Evolutionary conservation across 2,113 vertebrate species (phyloP).

Genomic region (Taxidea taxus): DNA sequence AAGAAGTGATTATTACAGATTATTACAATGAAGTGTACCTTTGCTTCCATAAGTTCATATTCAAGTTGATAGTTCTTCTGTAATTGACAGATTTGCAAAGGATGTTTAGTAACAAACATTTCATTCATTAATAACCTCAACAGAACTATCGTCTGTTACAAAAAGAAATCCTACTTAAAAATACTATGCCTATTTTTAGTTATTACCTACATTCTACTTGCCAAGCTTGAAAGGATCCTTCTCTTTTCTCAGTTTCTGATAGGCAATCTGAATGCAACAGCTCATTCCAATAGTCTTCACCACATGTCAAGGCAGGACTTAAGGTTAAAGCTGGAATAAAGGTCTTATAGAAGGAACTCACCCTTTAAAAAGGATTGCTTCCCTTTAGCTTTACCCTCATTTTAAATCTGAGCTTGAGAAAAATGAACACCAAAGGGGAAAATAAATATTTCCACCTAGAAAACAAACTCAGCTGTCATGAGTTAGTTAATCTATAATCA

Average conservation of each 20-base stretch:
- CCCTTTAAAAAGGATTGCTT: not conserved
- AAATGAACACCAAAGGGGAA: not conserved
- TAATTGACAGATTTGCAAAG: slow-evolving; percentile 19
- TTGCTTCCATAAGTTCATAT: not conserved
- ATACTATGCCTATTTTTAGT: not conserved
- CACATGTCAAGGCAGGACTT: not conserved
- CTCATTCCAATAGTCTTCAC: not conserved
- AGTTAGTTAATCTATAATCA: not conserved
- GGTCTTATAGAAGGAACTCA: not conserved
- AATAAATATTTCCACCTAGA: not conserved
- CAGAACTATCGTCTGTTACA: not conserved
- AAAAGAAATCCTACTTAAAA: slow-evolving; percentile 11
- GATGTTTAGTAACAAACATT: slow-evolving; percentile 20
- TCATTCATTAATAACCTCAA: not conserved
- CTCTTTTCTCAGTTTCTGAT: not conserved
- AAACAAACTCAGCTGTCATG: not conserved
- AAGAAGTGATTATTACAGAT: not conserved
- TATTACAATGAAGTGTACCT: not conserved
- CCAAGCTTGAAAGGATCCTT: not conserved
- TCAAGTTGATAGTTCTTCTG: not conserved
- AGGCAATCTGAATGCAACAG: not conserved
- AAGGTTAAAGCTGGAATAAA: not conserved
- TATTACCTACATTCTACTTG: not conserved
- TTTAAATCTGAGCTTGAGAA: slow-evolving; percentile 11
- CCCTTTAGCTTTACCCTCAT: not conserved